These are phyloP conservation scores for Alloplasta piceator DNA, from an alignment of 2,888 invertebrate species.

Conservation along the genomic window DNA sequence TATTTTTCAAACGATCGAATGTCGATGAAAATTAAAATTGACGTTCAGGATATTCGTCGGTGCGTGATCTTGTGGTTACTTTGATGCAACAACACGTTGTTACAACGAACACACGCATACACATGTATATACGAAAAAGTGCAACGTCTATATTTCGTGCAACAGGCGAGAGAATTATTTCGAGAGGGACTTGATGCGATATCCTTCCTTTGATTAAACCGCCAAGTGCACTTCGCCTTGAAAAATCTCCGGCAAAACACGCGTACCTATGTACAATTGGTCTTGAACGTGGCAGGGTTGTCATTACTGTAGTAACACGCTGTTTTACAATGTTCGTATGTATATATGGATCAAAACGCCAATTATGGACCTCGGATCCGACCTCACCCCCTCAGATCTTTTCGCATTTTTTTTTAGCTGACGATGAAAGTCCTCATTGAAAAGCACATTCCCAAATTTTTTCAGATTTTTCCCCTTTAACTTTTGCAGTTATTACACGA, in stretches of 20 bases:
- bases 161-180: conserved; percentile 42
- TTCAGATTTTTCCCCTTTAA: no score
- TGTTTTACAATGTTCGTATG: conserved; percentile 4
- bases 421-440: no score
- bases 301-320: conserved; percentile 15
- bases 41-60: not conserved
- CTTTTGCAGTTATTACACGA: no score
- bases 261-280: conserved; percentile 55
- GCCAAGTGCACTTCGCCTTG: conserved; percentile 62
- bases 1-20: no score
- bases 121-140: not conserved
- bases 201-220: conserved; percentile 58
- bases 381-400: no score
- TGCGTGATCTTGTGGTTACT: conserved; percentile 51
- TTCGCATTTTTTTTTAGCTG: no score
- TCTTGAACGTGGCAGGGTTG: conserved; percentile 58
- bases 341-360: no score
- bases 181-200: conserved; percentile 42
- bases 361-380: no score
- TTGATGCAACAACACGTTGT: conserved; percentile 18
- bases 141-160: conserved; percentile 29
- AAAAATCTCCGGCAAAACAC: conserved; percentile 52
- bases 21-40: no score
- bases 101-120: not conserved
- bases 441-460: no score